A percentile compares a stretch with the other conserved stretches of the same genome.
Evolutionary conservation across 2,888 invertebrate species (phyloP).

Genomic region (Dynastes grantii): DNA sequence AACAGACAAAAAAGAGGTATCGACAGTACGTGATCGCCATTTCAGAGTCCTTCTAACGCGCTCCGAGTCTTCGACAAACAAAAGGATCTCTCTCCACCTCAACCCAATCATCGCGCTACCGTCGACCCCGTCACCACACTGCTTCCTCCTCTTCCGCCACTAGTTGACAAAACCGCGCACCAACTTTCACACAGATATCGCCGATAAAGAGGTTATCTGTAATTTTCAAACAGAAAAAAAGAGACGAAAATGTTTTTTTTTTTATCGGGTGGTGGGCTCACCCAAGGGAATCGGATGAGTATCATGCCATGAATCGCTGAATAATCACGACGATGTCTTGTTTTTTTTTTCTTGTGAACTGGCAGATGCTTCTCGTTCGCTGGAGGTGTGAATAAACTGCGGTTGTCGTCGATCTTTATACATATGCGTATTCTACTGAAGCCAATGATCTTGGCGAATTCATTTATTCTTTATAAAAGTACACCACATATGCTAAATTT

Average conservation of each 20-base stretch:
- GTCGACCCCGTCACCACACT: constrained; percentile 1
- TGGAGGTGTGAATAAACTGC: constrained; percentile 9
- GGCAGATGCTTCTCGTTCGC: background rate
- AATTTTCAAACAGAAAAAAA: constrained; percentile 32
- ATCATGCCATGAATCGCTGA: constrained; percentile 13
- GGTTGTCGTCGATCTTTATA: constrained; percentile 2
- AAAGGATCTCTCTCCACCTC: constrained; percentile 42
- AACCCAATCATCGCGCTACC: constrained; percentile 35
- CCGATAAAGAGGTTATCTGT: constrained; percentile 42
- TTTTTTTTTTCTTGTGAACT: background rate
- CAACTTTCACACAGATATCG: constrained; percentile 37
- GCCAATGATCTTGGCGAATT: background rate
- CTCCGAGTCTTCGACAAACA: constrained; percentile 35
- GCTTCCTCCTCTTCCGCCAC: background rate
- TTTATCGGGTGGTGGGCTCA: constrained; percentile 4
- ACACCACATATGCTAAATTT: no score
- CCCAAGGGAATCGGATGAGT: constrained; percentile 4
- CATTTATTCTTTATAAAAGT: background rate
- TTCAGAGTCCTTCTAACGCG: constrained; percentile 40
- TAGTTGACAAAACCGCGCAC: constrained; percentile 1
- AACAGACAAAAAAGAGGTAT: constrained; percentile 44
- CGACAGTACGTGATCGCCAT: constrained; percentile 45
- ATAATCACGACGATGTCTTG: constrained; percentile 14
- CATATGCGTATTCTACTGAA: background rate
- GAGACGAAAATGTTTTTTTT: constrained; percentile 18